Evolutionary conservation across 2,888 invertebrate species (phyloP).

Genomic region (Spisula subtruncata): DNA sequence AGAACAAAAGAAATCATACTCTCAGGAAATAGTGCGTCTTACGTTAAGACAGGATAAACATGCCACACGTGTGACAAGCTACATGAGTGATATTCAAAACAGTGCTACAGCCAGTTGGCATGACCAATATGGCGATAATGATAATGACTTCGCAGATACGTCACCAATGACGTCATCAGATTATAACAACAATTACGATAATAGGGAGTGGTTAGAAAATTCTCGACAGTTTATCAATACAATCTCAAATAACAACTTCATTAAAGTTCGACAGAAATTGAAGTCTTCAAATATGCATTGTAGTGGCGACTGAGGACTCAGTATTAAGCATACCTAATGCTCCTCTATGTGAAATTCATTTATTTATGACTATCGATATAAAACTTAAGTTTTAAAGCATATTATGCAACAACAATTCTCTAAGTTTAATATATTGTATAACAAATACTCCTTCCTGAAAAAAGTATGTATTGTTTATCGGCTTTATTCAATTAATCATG

Average conservation of each 20-base stretch:
- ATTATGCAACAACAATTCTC: too few relatives aligned
- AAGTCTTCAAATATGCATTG: conserved; percentile 31
- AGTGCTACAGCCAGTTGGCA: conserved; percentile 10
- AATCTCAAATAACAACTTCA: conserved; percentile 58
- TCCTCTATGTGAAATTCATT: too few relatives aligned
- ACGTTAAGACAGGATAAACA: conserved; percentile 79
- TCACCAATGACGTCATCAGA: conserved; percentile 25
- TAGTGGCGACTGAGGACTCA: neutral
- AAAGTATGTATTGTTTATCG: too few relatives aligned
- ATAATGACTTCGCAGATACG: neutral
- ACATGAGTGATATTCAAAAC: conserved; percentile 79
- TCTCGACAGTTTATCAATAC: conserved; percentile 53
- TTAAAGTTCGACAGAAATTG: conserved; percentile 58
- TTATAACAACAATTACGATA: conserved; percentile 19
- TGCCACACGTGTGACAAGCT: conserved; percentile 77
- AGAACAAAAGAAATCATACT: conserved; percentile 62
- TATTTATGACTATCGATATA: too few relatives aligned
- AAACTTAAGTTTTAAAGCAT: too few relatives aligned
- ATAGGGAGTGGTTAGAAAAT: conserved; percentile 50
- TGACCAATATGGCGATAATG: neutral
- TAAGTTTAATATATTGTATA: too few relatives aligned
- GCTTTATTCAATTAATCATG: too few relatives aligned
- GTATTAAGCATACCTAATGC: too few relatives aligned
- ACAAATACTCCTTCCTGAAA: too few relatives aligned
- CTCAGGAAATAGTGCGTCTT: conserved; percentile 76